Evolutionary conservation across 2,113 vertebrate species (phyloP), one percentile per base, ranked within the genome.

Genomic region (Nestor notabilis): DNA sequence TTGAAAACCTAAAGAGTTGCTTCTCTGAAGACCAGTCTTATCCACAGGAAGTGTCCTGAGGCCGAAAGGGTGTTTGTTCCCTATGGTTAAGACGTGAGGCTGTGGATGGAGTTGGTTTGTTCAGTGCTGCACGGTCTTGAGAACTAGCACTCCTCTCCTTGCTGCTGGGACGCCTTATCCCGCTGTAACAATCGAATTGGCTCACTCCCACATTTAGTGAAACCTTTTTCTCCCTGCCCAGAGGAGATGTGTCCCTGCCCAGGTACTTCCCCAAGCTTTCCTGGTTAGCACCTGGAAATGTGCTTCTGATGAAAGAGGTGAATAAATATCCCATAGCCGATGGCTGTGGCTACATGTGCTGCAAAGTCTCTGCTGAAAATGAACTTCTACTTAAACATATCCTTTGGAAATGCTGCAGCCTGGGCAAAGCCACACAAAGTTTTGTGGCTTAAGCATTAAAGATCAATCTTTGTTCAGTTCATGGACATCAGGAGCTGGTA

Each of bases 301-400:
- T 31, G 46, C 46, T 41, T 37, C 80, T 81, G 71, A 39, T 44
- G 47, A 33, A 81, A 88, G 79, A 80, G 21, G 6, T 53, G 37
- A 74, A 63, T 49, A 70, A 87, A 37, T 16, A 47, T 13, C 41
- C 31, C 12, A 0, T 6, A 31, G 60, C 46, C 20, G 17, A 47
- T 44, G 49, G 49, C 33, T 77, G 71, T 31, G 6, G 1, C 10
- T 47, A 47, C 1, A 0, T 8, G 23, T 79, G 78, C 39, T 0
- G 3, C 56, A 27, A 80, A 81, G 35, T 28, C 71, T 64, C 68
- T 44, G 47, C 70, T 2, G 7, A 75, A 83, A 80, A 11, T 18
- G 10, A 83, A 31, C 21, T 74, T 8, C 63, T 84, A 10, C 33
- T 90, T 75, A 37, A 82, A 29, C 0, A 0, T n/a, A 5, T 8